Conservation (phyloP, 2,888 invertebrate species). For the Synergus gifuensis region DNA sequence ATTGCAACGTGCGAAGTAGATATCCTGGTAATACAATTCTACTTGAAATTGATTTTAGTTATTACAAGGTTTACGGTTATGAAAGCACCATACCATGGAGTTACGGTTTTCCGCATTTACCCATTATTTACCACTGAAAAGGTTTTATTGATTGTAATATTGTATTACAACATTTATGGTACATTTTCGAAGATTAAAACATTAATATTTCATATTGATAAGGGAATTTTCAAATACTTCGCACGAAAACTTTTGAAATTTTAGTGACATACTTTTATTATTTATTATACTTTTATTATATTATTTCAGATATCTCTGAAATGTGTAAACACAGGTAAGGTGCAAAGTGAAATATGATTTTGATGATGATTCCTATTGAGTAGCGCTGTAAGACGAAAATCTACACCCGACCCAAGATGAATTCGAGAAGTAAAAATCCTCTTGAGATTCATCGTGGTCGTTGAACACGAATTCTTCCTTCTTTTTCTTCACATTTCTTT, state of each 20-base stretch:
- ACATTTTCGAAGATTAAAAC: too few species aligned
- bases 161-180: too few species aligned
- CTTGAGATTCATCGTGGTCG: conserved; percentile 34
- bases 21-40: neutral
- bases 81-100: neutral
- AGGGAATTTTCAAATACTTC: too few species aligned
- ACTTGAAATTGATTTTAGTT: neutral
- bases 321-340: neutral
- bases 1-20: neutral
- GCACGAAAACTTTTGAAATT: too few species aligned
- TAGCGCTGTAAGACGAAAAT: conserved; percentile 11
- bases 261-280: too few species aligned
- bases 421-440: conserved; percentile 31
- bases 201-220: too few species aligned
- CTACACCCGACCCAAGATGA: conserved; percentile 14
- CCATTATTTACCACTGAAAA: neutral
- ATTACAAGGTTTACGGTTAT: neutral
- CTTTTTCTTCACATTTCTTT: conserved; percentile 5
- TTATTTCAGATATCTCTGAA: neutral
- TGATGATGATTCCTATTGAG: neutral
- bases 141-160: too few species aligned
- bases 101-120: neutral
- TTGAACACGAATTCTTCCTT: neutral
- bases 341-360: conserved; percentile 6
- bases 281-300: too few species aligned